These are phyloP conservation scores for Cossypha heuglini DNA, from an alignment of 2,797 vertebrate genomes.

Conservation along the genomic window DNA sequence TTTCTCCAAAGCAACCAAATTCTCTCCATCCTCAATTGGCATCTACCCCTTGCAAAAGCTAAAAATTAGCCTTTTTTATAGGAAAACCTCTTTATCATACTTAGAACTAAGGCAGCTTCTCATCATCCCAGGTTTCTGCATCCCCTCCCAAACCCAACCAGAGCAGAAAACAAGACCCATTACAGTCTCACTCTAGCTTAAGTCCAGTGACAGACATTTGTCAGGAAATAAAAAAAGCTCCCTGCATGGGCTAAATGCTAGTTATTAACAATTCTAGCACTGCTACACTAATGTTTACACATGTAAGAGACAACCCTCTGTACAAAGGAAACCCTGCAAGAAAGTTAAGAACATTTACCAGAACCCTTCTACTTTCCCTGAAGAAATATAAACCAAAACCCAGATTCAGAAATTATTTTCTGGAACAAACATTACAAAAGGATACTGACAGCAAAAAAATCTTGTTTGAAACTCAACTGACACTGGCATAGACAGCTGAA, in stretches of 20 bases:
- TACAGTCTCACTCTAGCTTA: not conserved
- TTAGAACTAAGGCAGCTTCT: not conserved
- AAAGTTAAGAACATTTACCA: not conserved
- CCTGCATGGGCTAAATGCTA: not conserved
- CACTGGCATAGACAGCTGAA: not conserved
- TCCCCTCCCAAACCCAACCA: not conserved
- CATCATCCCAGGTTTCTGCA: not conserved
- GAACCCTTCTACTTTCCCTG: not conserved
- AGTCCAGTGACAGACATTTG: not conserved
- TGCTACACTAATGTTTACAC: not conserved
- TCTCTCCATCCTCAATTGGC: not conserved
- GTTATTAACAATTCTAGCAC: not conserved
- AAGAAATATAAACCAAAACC: not conserved
- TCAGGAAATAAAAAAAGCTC: not conserved
- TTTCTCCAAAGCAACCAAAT: not conserved
- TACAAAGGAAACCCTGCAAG: not conserved
- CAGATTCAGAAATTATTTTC: not conserved
- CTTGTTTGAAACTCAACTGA: not conserved
- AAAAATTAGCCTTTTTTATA: not conserved
- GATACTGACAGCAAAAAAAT: not conserved
- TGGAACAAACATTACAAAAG: not conserved
- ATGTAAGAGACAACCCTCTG: accelerated
- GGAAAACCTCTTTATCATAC: not conserved
- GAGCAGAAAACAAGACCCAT: not conserved
- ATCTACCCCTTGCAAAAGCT: not conserved